phyloP scores from a whole-genome alignment of 2,113 vertebrate species.

The pig (Sus scrofa) region DNA sequence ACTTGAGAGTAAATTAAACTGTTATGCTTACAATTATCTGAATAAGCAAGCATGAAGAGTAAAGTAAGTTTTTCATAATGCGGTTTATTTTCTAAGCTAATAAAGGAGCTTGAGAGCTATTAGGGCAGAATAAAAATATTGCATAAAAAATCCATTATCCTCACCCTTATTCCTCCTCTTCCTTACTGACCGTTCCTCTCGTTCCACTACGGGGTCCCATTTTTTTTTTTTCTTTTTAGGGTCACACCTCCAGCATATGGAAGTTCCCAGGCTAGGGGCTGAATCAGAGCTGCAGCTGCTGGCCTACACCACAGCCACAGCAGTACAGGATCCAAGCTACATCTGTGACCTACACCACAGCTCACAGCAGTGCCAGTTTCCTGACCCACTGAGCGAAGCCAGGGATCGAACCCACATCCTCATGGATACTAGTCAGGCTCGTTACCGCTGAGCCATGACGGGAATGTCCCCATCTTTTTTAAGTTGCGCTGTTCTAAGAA shows the following conservation, averaged over 20 bases:
- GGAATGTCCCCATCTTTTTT: background rate
- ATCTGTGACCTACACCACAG: too few relatives aligned
- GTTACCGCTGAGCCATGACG: too few relatives aligned
- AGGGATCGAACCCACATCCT: too few relatives aligned
- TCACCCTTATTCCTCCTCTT: conserved; percentile 28
- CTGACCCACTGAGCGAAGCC: too few relatives aligned
- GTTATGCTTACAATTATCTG: conserved; percentile 57
- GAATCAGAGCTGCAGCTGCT: too few relatives aligned
- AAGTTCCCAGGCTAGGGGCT: too few relatives aligned
- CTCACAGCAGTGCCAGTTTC: too few relatives aligned
- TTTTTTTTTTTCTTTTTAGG: too few relatives aligned
- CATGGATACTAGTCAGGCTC: too few relatives aligned
- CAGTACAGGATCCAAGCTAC: too few relatives aligned
- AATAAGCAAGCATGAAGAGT: conserved; percentile 44
- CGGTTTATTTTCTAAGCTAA: conserved; percentile 66
- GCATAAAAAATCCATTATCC: conserved; percentile 26
- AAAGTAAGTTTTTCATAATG: conserved; percentile 41
- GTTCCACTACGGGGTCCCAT: background rate
- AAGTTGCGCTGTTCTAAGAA: background rate
- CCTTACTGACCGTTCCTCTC: background rate
- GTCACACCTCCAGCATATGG: too few relatives aligned
- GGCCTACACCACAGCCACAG: too few relatives aligned
- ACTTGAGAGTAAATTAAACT: conserved; percentile 53
- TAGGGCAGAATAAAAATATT: conserved; percentile 40
- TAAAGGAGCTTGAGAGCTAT: conserved; percentile 27